phyloP scores from a whole-genome alignment of 30 jellyfish, hydroid and myxozoan genomes.

The Sanderia malayensis region DNA sequence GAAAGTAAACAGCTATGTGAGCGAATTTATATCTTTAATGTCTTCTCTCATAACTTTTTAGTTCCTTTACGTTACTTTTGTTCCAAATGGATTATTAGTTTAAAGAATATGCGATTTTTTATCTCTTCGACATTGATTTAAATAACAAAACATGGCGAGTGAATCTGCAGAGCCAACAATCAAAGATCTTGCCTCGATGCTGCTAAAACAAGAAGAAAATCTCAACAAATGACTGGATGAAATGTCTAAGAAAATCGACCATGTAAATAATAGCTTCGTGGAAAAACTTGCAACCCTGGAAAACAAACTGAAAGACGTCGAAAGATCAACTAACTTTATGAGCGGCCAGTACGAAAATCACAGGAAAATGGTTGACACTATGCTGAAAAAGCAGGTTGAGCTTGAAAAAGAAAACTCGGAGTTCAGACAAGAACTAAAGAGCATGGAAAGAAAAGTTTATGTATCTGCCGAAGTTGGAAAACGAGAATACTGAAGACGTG shows the following conservation, averaged over 20 bases:
- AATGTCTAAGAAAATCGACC: neutral
- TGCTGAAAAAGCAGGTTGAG: conserved; percentile 4
- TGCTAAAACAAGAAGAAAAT: conserved; percentile 2
- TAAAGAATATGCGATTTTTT: neutral
- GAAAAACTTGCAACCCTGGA: neutral
- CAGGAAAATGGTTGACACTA: neutral
- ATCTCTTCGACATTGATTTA: neutral
- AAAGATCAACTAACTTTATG: neutral
- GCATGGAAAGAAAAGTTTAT: neutral
- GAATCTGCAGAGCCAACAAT: neutral
- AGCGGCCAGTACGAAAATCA: conserved; percentile 8
- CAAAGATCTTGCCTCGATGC: conserved; percentile 7
- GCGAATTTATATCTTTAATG: neutral
- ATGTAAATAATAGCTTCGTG: neutral
- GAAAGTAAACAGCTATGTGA: neutral
- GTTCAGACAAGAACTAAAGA: neutral
- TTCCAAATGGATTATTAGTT: conserved; percentile 4
- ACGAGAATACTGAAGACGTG: conserved; percentile 14
- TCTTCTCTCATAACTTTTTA: conserved; percentile 2
- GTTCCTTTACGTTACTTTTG: conserved; percentile 4
- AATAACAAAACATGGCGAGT: neutral
- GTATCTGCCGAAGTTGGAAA: conserved; percentile 1
- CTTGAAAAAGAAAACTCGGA: conserved; percentile 9
- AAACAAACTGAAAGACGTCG: conserved; percentile 9
- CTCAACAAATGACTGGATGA: conserved; percentile 5